phyloP scores from a whole-genome alignment of 37 sponge, comb jelly and placozoan species.

The Spongilla lacustris region DNA sequence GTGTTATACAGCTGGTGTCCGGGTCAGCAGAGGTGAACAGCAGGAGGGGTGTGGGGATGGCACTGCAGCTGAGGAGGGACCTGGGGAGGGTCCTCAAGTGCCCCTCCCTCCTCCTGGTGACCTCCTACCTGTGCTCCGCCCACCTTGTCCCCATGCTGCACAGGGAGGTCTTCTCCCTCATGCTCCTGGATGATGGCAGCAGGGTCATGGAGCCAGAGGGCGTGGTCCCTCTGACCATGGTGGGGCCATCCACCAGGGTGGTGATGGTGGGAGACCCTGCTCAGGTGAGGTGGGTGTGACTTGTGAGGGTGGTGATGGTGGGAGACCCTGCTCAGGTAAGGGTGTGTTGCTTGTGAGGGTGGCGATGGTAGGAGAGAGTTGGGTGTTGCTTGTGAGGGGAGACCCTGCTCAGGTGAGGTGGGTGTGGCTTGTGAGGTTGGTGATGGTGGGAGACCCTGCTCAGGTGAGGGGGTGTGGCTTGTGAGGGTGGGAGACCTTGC shows the following conservation, averaged over 20 bases:
- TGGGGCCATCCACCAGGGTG: constrained; percentile 38
- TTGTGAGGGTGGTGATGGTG: background rate
- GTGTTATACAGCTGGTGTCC: background rate
- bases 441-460: constrained; percentile 58
- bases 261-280: constrained; percentile 60
- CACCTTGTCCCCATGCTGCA: background rate
- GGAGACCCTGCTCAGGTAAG: too few species aligned
- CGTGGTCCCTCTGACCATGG: constrained; percentile 48
- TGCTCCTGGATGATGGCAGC: constrained; percentile 61
- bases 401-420: too few species aligned
- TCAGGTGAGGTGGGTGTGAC: constrained; percentile 32
- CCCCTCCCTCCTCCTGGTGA: background rate
- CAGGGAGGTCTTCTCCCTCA: constrained; percentile 60
- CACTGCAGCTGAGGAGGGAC: background rate
- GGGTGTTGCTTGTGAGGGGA: too few species aligned
- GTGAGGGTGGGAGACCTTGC: too few species aligned
- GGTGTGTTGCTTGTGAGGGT: background rate
- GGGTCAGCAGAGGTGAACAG: background rate
- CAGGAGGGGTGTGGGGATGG: background rate
- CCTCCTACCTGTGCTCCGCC: background rate
- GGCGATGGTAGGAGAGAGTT: too few species aligned
- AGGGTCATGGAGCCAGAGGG: constrained; percentile 67
- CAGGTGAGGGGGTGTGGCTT: constrained; percentile 22
- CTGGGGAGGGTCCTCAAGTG: background rate
- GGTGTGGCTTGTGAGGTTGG: too few species aligned